These are phyloP conservation scores for Pasiphila rectangulata DNA, from an alignment of 2,888 invertebrate species.

Conservation along the genomic window DNA sequence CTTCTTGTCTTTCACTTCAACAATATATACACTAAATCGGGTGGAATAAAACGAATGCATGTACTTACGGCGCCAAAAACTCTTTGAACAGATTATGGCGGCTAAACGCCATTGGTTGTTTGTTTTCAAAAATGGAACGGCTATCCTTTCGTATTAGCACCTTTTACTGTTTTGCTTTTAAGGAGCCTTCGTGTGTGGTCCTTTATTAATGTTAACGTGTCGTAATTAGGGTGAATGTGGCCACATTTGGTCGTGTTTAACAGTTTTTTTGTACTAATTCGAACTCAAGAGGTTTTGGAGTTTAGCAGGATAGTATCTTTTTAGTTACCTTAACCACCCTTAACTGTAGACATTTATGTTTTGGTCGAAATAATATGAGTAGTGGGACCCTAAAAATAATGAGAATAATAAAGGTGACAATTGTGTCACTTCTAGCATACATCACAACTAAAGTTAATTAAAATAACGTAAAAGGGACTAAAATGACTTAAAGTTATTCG, in stretches of 20 bases:
- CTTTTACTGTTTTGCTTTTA: constrained; percentile 74
- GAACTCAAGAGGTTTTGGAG: neutral
- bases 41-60: constrained; percentile 2
- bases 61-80: constrained; percentile 55
- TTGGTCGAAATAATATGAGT: too few relatives aligned
- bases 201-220: constrained; percentile 38
- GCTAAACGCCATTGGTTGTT: constrained; percentile 63
- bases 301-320: neutral
- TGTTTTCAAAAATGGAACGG: constrained; percentile 69
- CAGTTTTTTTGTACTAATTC: neutral
- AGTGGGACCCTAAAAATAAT: too few relatives aligned
- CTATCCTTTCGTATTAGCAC: constrained; percentile 74
- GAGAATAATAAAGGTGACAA: too few relatives aligned
- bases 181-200: constrained; percentile 72
- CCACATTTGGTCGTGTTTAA: constrained; percentile 28
- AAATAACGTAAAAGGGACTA: too few relatives aligned
- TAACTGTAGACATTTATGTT: neutral
- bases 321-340: neutral
- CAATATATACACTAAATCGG: neutral
- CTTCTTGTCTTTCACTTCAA: neutral
- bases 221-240: constrained; percentile 35
- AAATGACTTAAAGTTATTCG: too few relatives aligned
- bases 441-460: too few relatives aligned
- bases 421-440: too few relatives aligned
- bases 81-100: constrained; percentile 68